A percentile compares a stretch with the other conserved stretches of the same genome.
Evolutionary conservation across 2,888 invertebrate species (phyloP).

Genomic region (Dinocampus coccinellae): DNA sequence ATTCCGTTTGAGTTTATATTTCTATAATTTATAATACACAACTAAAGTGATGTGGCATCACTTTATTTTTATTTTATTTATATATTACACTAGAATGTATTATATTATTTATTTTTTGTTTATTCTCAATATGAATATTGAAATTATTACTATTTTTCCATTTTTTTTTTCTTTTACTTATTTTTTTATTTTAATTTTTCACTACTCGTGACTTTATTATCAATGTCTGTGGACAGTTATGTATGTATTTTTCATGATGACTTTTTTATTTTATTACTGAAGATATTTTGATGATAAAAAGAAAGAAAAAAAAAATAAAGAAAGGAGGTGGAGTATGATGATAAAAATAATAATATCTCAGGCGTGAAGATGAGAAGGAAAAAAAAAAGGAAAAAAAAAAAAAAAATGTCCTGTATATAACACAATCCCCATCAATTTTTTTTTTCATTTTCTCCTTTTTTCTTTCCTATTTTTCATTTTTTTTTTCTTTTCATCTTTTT

Average conservation of each 20-base stretch:
- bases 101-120: too few species aligned
- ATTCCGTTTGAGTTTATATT: constrained; percentile 47
- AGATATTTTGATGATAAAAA: neutral
- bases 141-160: too few species aligned
- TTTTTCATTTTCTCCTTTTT: neutral
- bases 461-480: neutral
- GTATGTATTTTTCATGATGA: neutral
- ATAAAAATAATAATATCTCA: neutral
- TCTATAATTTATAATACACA: constrained; percentile 54
- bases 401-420: neutral
- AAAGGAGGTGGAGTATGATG: neutral
- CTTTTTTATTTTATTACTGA: neutral
- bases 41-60: constrained; percentile 9
- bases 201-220: neutral
- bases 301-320: too few species aligned
- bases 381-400: neutral
- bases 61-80: constrained; percentile 2
- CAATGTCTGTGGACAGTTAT: neutral
- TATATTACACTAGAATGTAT: too few species aligned
- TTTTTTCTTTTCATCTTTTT: too few species aligned
- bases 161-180: too few species aligned
- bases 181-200: neutral
- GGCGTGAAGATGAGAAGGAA: neutral
- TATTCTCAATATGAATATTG: too few species aligned
- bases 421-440: neutral